A percentile compares a stretch with the other conserved stretches of the same genome.
Conservation (phyloP, 2,797 vertebrate species). For the Pseudochirops cupreus region DNA sequence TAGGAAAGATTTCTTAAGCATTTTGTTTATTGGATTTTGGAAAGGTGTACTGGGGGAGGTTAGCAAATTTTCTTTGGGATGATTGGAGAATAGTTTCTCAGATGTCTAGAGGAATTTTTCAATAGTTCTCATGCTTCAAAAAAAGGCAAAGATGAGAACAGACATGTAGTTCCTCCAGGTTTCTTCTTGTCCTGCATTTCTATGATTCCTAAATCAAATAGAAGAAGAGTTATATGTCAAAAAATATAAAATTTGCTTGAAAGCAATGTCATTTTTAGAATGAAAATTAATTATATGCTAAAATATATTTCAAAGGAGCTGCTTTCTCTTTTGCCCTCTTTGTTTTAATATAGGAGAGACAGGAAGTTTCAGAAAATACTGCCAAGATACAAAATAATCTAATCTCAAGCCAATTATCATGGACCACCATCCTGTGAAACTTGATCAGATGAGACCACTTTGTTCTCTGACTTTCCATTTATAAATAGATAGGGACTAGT, state of each 20-base stretch:
- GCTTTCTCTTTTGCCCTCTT: not conserved
- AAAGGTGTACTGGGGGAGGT: not conserved
- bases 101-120: not conserved
- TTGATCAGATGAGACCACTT: not conserved
- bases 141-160: not conserved
- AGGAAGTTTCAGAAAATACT: not conserved
- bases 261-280: not conserved
- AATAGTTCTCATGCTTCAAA: not conserved
- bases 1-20: not conserved
- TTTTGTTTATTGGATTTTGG: constrained; percentile 8
- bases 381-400: not conserved
- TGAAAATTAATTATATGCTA: not conserved
- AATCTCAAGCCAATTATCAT: not conserved
- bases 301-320: not conserved
- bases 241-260: not conserved
- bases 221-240: not conserved
- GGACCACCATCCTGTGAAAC: not conserved
- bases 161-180: not conserved
- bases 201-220: not conserved
- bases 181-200: not conserved
- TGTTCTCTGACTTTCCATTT: not conserved
- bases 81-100: not conserved
- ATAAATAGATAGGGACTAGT: not conserved
- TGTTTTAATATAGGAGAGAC: not conserved
- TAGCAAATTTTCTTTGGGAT: constrained; percentile 11